Base-by-base conservation (phyloP, 2,888 invertebrate genomes). In the Eupithecia abbreviata region DNA sequence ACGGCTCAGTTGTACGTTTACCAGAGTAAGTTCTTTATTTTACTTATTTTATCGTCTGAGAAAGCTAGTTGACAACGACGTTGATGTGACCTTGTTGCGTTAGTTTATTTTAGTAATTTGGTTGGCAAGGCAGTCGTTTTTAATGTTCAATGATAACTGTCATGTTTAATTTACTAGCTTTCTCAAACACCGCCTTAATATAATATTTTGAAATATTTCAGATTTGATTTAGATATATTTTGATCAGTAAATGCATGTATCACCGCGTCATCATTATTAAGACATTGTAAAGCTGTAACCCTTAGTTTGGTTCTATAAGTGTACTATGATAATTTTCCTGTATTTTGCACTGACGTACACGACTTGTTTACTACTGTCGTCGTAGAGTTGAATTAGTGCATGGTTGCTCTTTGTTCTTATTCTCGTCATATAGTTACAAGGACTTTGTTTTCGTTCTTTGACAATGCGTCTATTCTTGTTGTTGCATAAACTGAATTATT, bases 1-100 rank as follows among this genome's bases (percentile, higher is more conserved):
- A 98, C 98, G 65, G 98, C 98, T 78, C 98, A 98, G 92, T 96
- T 98, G 85, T 96, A 97, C 82, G 98, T 98, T 82, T 97, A 97
- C 86, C 96, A 97, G 96, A 95, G 98, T 98, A 95, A 96, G 97
- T 95, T 76, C n/a, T 67, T 74, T 78, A 66, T 72, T 67, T 67
- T 51, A 43, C 49, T 42, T 65, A 41, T 65, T 66, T 41, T n/a
- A 71, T 30, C 9, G 10, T 62, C 51, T 71, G 66, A 65, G 77
- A 76, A 76, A 74, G 72, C 76, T 76, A 47, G 72, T 18, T 6
- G 62, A 4, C 49, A 72, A 10, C 41, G 66, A 66, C 47, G 18
- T 42, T 43, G 55, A 13, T 49, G 55, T 58, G 43, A 49, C 69
- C 69, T 47, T 69, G 69, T 45, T 45, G 18, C 47, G 43, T 18